Evolutionary conservation across 2,888 invertebrate genomes (phyloP).

Genomic region (Sympetrum striolatum): DNA sequence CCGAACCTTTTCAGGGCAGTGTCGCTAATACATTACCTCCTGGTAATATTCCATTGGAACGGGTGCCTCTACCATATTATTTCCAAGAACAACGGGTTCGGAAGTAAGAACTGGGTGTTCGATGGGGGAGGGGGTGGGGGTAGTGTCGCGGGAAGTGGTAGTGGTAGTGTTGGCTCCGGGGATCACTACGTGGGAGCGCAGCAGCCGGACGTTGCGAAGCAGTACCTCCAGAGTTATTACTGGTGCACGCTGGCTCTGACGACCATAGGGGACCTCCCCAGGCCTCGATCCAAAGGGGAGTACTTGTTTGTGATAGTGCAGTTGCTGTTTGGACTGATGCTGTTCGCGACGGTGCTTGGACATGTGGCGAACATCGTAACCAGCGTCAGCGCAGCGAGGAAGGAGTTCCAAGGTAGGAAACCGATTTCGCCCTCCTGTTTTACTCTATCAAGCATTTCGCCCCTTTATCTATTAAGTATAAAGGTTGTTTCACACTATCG

Average conservation of each 20-base stretch:
- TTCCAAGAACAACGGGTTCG: conserved; percentile 93
- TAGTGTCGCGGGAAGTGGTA: conserved; percentile 79
- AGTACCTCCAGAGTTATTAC: conserved; percentile 97
- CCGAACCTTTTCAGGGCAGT: conserved; percentile 94
- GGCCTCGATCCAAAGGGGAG: conserved; percentile 92
- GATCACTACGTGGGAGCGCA: conserved; percentile 47
- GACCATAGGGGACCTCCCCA: conserved; percentile 87
- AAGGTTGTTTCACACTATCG: no score
- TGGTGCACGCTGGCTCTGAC: conserved; percentile 97
- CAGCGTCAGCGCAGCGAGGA: conserved; percentile 94
- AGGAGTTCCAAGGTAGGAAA: conserved; percentile 95
- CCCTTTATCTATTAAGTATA: neutral
- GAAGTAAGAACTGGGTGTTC: conserved; percentile 91
- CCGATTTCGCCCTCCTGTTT: neutral
- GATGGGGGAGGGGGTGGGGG: conserved; percentile 79
- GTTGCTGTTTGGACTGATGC: conserved; percentile 89
- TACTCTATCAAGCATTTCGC: no score
- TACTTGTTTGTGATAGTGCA: conserved; percentile 95
- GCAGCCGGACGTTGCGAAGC: conserved; percentile 79
- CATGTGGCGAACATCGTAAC: conserved; percentile 99
- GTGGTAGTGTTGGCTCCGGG: neutral
- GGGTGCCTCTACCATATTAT: conserved; percentile 98
- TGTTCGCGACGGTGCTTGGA: conserved; percentile 95
- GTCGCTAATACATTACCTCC: conserved; percentile 92
- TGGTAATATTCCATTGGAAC: conserved; percentile 99